Evolutionary conservation across 2,888 invertebrate genomes (phyloP), one percentile per base, ranked within the genome.

Genomic region (Adelphocoris suturalis): DNA sequence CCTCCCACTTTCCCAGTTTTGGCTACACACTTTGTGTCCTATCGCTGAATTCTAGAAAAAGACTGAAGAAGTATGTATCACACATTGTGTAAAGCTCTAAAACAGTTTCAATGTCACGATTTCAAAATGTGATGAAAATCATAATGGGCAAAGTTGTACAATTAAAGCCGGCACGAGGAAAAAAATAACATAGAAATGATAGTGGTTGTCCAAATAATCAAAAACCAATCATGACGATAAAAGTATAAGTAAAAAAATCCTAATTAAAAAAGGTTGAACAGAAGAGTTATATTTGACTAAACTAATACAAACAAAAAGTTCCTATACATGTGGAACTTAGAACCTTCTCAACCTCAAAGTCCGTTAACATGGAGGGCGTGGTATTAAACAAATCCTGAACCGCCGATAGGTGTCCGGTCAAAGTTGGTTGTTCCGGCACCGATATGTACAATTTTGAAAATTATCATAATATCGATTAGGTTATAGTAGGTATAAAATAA

Each of bases 381-480:
- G 37, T 7, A 37, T 37, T 37, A 7, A 37, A 37, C 37, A 68
- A 52, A 61, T 19, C 19, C 5, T 68, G 23, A 68, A 68, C 68
- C 23, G 9, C 23, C 13, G 19, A 61, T 61, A 68, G 12, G 5
- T 23, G 23, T 23, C 5, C 19, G 68, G 68, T 23, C 68, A 27
- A 5, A 0, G 7, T 11, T 68, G 27, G 68, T 68, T 61, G n/a
- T 19, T 23, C 68, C 12, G 57, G 57, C 57, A n/a, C 57, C 57
- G 68, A 68, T 68, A 68, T 78, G 47, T 78, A 47, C 78, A 46
- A 19, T 16, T 37, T 78, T 37, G 78, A 78, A 78, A 78, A 46
- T 16, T 11, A 19, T 13, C 37, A n/a, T 78, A 37, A 78, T 78
- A 78, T 47, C 78, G 46, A 78, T 14, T 46, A 46, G 47, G 19